Evolutionary conservation across 2,797 vertebrate genomes (phyloP), one percentile per base, ranked within the genome.

Genomic region (Anabas testudineus): DNA sequence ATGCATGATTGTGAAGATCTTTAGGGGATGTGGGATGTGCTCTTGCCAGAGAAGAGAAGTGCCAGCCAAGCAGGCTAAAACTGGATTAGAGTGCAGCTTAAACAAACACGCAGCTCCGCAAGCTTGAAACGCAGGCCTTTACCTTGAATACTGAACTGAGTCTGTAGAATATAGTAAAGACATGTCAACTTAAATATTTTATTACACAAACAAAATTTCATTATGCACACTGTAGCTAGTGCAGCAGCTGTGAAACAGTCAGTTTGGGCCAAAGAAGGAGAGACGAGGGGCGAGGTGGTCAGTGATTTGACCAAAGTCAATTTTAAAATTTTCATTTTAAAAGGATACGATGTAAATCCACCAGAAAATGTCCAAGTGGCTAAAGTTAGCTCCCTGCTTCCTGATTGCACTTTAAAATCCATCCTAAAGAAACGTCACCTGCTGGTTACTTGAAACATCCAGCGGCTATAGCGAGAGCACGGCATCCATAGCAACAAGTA

Each of bases 31-130:
- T 72, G 28, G 65, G 56, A 62, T 59, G 65, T 59, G 70, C 70
- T 65, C 60, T 55, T 67, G 71, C 62, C 74, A 19, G 56, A 71
- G 63, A 64, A 83, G 68, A 73, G 63, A 24, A 57, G 68, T 10
- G 28, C 49, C 60, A 82, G 85, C 85, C 86, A 86, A 85, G 76
- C 81, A 77, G 87, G 81, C 81, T 86, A 88, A 88, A 85, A 22
- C 83, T 78, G 82, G 83, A 90, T 90, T 88, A 88, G 45, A 66
- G 46, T 54, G 30, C 49, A 49, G 24, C 0, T 74, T 49, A 67
- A 32, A 55, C 51, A 64, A 46, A 78, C 65, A 57, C 68, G 42
- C 59, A 57, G 70, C 49, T 14, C 37, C 43, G 58, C 57, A 58
- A 16, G 58, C 39, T 34, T 57, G 10, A 5, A 72, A 49, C 52